These are phyloP conservation scores for Bradysia coprophila DNA, from an alignment of 1,140 invertebrate species.

Conservation along the genomic window DNA sequence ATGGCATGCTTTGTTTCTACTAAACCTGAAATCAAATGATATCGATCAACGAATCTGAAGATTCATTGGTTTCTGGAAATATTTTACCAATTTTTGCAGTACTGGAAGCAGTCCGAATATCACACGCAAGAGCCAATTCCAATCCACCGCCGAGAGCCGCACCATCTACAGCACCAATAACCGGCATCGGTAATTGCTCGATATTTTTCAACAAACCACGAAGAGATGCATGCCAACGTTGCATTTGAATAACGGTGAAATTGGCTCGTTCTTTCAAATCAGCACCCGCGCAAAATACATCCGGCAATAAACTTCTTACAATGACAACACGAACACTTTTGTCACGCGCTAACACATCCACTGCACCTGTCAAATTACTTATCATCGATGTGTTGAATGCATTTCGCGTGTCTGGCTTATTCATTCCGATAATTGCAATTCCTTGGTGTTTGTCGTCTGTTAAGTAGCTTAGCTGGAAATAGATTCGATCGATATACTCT, in stretches of 20 bases:
- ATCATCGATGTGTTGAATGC: slow-evolving; percentile 35
- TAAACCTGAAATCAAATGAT: too few species aligned
- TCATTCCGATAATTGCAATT: slow-evolving; percentile 63
- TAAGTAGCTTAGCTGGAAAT: neutral
- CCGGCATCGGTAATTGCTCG: slow-evolving; percentile 72
- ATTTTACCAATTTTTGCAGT: slow-evolving; percentile 53
- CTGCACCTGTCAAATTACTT: slow-evolving; percentile 37
- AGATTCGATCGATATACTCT: too few species aligned
- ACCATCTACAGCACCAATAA: slow-evolving; percentile 92
- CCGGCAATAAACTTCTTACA: slow-evolving; percentile 76
- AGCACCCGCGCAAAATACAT: slow-evolving; percentile 87
- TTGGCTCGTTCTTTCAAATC: slow-evolving; percentile 77
- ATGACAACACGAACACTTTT: slow-evolving; percentile 63
- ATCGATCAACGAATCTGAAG: too few species aligned
- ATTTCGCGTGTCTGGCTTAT: slow-evolving; percentile 69
- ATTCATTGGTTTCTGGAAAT: too few species aligned
- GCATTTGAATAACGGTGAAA: slow-evolving; percentile 47
- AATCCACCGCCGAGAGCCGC: slow-evolving; percentile 83
- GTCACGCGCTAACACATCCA: slow-evolving; percentile 53
- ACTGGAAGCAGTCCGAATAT: slow-evolving; percentile 66
- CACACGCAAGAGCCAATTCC: slow-evolving; percentile 86
- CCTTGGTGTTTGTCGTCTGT: slow-evolving; percentile 38
- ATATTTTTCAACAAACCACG: slow-evolving; percentile 48
- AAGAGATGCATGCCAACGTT: slow-evolving; percentile 58
- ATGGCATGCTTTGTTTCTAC: slow-evolving; percentile 92